Base-by-base conservation (phyloP, 2,113 vertebrate genomes). In the Elephas maximus region DNA sequence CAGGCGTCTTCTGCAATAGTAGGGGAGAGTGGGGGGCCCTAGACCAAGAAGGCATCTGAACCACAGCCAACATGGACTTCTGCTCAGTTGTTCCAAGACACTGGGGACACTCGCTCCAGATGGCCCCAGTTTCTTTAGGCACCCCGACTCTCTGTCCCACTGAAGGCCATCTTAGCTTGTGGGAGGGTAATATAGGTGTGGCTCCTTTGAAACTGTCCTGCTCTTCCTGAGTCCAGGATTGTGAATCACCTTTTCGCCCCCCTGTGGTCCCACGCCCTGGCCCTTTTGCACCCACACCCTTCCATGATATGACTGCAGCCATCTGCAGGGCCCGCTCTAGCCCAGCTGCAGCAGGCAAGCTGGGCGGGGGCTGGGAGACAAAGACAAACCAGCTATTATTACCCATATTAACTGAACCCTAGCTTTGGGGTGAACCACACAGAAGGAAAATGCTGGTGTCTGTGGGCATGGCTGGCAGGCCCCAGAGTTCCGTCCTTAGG, bases 371-470 rank as follows among this genome's bases (percentile, higher is more conserved):
- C 28, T 37, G 37, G 37, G 37, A 37, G 37, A 24, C 33, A 63
- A 21, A 84, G 71, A 97, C 95, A 97, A 90, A 65, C 8, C 24
- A 74, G 69, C 80, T 71, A 63, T 67, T 96, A 91, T 97, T 60
- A 91, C 93, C 44, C 41, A 84, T 12, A 90, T 53, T 44, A 77
- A 76, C 63, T 69, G 60, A 45, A 83, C 33, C 44, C 80, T 53
- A 60, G 81, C 88, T 91, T 28, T 86, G 67, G n/a, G 51, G 80
- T 30, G 57, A 84, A 80, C 57, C 78, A 87, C 11, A 82, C 67
- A 0, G 17, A 95, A 62, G 91, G 69, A 82, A 87, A 69, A 63
- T 30, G 53, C 79, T 67, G 71, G 87, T 37, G 41, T 92, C 51
- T 28, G 71, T 67, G 84, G 84, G 69, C 51, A 62, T 1, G 6